Evolutionary conservation across 2,797 vertebrate species (phyloP).

Genomic region (Pangasius mekongensis): DNA sequence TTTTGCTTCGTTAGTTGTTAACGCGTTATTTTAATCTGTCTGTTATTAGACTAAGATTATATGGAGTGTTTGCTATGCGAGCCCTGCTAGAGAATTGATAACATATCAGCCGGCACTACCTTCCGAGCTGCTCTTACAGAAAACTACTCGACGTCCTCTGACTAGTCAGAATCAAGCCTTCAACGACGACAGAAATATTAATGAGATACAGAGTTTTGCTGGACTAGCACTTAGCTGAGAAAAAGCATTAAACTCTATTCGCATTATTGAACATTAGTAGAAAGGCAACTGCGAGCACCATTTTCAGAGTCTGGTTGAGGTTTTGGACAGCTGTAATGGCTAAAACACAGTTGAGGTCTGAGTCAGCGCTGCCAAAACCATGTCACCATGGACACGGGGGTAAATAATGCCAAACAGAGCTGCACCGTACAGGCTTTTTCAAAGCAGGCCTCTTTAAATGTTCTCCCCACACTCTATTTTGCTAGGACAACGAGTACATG

Average conservation of each 20-base stretch:
- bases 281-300: background rate
- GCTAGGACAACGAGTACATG: background rate
- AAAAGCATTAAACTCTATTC: background rate
- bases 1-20: background rate
- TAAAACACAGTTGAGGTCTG: conserved; percentile 40
- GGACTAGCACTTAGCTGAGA: background rate
- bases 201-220: background rate
- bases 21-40: background rate
- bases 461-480: conserved; percentile 10
- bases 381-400: conserved; percentile 61
- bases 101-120: background rate
- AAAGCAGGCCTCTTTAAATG: conserved; percentile 6
- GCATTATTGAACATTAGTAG: background rate
- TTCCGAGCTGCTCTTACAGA: background rate
- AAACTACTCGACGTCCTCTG: background rate
- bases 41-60: background rate
- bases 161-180: background rate
- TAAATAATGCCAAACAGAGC: conserved; percentile 65
- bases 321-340: conserved; percentile 38
- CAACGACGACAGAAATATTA: background rate
- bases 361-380: conserved; percentile 44
- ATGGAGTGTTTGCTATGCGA: background rate
- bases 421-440: conserved; percentile 28
- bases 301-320: conserved; percentile 30
- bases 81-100: background rate